Evolutionary conservation across 1,140 invertebrate species (phyloP).

Genomic region (Cydia pomonella): DNA sequence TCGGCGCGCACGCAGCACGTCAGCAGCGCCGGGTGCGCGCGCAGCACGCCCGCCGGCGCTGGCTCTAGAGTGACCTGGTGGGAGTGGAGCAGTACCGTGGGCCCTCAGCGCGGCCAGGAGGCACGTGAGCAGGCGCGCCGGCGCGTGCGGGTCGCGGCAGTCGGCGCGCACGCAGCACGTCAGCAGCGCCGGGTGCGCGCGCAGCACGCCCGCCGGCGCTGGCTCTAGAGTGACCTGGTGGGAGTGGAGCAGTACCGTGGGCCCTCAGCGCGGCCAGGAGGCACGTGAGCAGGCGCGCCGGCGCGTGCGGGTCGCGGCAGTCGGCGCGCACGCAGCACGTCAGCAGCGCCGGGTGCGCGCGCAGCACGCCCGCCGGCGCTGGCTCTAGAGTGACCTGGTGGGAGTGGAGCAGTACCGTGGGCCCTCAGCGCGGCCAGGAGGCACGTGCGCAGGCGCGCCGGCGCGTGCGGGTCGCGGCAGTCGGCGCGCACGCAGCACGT

Average conservation of each 20-base stretch:
- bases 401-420: constrained; percentile 90
- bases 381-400: constrained; percentile 84
- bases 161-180: constrained; percentile 81
- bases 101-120: constrained; percentile 92
- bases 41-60: constrained; percentile 36
- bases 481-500: constrained; percentile 81
- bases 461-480: constrained; percentile 86
- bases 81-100: constrained; percentile 85
- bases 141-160: constrained; percentile 87
- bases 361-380: constrained; percentile 84
- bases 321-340: constrained; percentile 84
- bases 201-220: constrained; percentile 28
- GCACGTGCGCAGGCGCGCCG: constrained; percentile 93
- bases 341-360: constrained; percentile 89
- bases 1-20: constrained; percentile 81
- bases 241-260: constrained; percentile 83
- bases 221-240: not conserved
- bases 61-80: constrained; percentile 67
- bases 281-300: constrained; percentile 91
- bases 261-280: constrained; percentile 91
- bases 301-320: constrained; percentile 86
- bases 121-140: constrained; percentile 93
- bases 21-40: no score
- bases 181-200: constrained; percentile 87
- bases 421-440: constrained; percentile 92